Evolutionary conservation across 2,888 invertebrate genomes (phyloP).

Genomic region (Orthonychiurus folsomi): DNA sequence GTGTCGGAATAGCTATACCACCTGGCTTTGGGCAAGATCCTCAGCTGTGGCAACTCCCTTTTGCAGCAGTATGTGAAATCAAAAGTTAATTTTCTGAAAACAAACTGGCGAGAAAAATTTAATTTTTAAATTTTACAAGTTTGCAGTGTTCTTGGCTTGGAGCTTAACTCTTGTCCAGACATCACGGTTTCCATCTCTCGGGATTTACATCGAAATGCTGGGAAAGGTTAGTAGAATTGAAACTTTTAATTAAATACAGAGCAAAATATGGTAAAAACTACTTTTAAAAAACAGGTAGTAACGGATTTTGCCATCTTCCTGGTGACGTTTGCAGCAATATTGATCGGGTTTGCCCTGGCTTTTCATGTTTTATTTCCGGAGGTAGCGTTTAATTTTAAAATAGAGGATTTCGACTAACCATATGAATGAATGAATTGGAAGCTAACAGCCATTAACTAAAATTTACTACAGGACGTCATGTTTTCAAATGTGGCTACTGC

Average conservation of each 20-base stretch:
- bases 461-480: no score
- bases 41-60: neutral
- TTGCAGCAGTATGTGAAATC: neutral
- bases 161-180: constrained; percentile 76
- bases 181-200: constrained; percentile 75
- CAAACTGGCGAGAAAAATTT: no score
- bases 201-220: constrained; percentile 80
- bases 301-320: constrained; percentile 49
- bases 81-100: neutral
- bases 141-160: constrained; percentile 68
- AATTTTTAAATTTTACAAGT: neutral
- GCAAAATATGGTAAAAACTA: no score
- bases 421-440: no score
- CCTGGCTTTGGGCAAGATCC: neutral
- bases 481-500: constrained; percentile 7
- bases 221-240: constrained; percentile 55
- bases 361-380: constrained; percentile 67
- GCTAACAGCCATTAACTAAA: no score
- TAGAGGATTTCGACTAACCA: no score
- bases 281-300: no score
- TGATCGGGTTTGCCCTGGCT: constrained; percentile 69
- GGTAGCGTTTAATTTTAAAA: constrained; percentile 17
- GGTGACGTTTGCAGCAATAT: constrained; percentile 67
- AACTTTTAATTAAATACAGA: neutral
- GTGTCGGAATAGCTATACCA: neutral